A percentile compares a stretch with the other conserved stretches of the same genome.
Conservation (phyloP, 92 coral and sea anemone species). For the Meandrina meandrites region DNA sequence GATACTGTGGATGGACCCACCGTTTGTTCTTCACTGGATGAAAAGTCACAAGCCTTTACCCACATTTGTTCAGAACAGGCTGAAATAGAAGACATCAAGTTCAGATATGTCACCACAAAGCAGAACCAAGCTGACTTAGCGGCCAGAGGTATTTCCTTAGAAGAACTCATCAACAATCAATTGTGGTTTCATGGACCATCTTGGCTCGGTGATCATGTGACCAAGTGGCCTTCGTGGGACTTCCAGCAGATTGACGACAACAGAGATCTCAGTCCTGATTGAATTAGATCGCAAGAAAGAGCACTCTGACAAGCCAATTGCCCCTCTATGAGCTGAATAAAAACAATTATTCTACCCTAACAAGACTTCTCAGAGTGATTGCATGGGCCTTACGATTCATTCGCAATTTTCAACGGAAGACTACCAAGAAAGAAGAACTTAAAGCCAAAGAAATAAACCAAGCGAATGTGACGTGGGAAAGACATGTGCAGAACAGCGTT, state of each 20-base stretch:
- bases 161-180: constrained; percentile 3
- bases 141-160: constrained; percentile 41
- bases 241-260: neutral
- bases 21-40: constrained; percentile 50
- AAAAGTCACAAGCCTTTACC: constrained; percentile 27
- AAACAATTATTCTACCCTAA: neutral
- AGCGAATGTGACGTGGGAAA: constrained; percentile 21
- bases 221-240: constrained; percentile 31
- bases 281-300: neutral
- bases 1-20: constrained; percentile 16
- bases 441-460: neutral
- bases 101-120: constrained; percentile 30
- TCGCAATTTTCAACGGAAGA: neutral
- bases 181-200: constrained; percentile 54
- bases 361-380: constrained; percentile 28
- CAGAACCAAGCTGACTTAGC: constrained; percentile 44
- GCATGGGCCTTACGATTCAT: constrained; percentile 15
- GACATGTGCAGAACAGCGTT: constrained; percentile 17
- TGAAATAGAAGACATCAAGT: constrained; percentile 45
- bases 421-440: neutral
- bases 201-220: constrained; percentile 22
- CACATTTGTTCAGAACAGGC: constrained; percentile 50
- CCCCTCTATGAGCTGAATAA: neutral
- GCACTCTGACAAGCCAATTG: neutral
- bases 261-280: constrained; percentile 10